These are phyloP conservation scores for Pangasius mekongensis DNA, from an alignment of 2,797 vertebrate species.

Conservation along the genomic window DNA sequence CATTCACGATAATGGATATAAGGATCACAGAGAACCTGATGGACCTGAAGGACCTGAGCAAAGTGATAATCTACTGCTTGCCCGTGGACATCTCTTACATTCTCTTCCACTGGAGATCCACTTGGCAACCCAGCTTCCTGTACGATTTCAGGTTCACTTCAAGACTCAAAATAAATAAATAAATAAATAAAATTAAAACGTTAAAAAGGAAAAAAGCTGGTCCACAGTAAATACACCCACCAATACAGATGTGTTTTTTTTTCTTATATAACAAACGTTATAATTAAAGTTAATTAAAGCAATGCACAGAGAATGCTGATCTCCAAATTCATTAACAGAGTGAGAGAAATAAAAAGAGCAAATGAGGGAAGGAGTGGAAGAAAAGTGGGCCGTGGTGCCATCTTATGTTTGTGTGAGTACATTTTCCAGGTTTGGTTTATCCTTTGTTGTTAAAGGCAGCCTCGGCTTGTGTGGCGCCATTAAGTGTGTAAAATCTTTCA, in stretches of 20 bases:
- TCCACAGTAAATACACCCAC: not conserved
- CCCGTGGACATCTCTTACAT: not conserved
- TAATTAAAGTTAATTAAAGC: not conserved
- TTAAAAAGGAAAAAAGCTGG: not conserved
- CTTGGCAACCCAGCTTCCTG: not conserved
- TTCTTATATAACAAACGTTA: not conserved
- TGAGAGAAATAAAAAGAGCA: not conserved
- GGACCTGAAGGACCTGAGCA: not conserved
- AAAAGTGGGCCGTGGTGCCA: not conserved
- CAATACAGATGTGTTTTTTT: too few relatives aligned
- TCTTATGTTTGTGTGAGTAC: slow-evolving; percentile 21
- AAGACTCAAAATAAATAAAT: not conserved
- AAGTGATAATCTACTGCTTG: not conserved
- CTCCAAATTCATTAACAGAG: not conserved
- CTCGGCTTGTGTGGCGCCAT: slow-evolving; percentile 9
- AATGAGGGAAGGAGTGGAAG: not conserved
- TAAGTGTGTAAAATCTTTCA: slow-evolving; percentile 56
- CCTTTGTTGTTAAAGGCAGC: slow-evolving; percentile 32
- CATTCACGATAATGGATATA: not conserved
- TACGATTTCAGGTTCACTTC: not conserved
- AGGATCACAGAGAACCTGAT: not conserved
- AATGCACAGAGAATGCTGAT: not conserved
- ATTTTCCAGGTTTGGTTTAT: slow-evolving; percentile 4
- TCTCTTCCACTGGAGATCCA: not conserved
- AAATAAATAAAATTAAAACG: not conserved